phyloP scores from a whole-genome alignment of 2,797 vertebrate genomes.

The Thripadectes ignobilis region DNA sequence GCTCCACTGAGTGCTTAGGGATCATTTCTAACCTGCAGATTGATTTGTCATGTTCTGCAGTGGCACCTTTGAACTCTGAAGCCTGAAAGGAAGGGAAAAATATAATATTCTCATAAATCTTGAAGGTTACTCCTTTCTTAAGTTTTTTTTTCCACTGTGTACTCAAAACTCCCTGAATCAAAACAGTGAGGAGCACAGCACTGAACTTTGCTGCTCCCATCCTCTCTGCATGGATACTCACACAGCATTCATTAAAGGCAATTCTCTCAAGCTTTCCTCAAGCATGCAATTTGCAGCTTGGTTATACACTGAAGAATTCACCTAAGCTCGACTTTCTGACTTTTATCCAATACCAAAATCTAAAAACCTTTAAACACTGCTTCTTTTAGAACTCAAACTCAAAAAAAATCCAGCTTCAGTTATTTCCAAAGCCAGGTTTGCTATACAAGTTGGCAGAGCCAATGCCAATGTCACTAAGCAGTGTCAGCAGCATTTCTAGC shows the following conservation, averaged over 20 bases:
- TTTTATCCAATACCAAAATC: neutral
- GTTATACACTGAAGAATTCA: neutral
- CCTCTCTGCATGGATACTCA: neutral
- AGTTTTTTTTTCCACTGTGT: neutral
- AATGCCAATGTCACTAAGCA: neutral
- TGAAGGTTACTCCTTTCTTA: neutral
- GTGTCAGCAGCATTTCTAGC: neutral
- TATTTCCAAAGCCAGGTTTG: neutral
- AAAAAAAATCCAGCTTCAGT: neutral
- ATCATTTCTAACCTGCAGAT: neutral
- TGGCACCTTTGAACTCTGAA: neutral
- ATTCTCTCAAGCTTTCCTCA: neutral
- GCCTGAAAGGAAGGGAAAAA: conserved; percentile 25
- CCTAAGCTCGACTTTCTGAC: neutral
- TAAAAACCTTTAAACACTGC: neutral
- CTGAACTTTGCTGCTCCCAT: neutral
- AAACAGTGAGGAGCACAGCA: neutral
- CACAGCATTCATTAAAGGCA: neutral
- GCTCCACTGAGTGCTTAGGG: neutral
- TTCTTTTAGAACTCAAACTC: neutral
- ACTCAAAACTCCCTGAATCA: neutral
- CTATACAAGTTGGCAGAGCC: neutral
- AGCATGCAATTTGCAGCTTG: neutral
- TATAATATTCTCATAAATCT: conserved; percentile 6
- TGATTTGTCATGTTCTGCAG: conserved; percentile 23